Evolutionary conservation across 2,888 invertebrate genomes (phyloP).

Genomic region (Oscheius myriophilus): DNA sequence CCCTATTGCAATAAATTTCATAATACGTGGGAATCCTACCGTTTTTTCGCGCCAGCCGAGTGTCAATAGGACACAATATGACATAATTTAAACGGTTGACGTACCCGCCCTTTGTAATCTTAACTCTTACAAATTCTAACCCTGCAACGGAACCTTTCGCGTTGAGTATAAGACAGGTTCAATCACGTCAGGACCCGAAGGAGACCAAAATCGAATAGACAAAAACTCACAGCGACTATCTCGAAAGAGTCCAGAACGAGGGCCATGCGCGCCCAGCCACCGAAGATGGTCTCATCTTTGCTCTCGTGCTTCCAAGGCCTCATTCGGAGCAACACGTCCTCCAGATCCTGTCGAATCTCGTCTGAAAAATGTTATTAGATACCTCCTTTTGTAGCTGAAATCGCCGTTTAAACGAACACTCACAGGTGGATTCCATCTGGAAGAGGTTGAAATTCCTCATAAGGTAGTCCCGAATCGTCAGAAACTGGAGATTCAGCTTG

Average conservation of each 20-base stretch:
- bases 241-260: slow-evolving; percentile 90
- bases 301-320: slow-evolving; percentile 83
- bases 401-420: slow-evolving; percentile 72
- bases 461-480: slow-evolving; percentile 96
- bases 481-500: slow-evolving; percentile 95
- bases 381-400: too few species aligned
- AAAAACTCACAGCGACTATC: slow-evolving; percentile 81
- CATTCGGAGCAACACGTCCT: slow-evolving; percentile 92
- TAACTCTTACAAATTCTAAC: too few species aligned
- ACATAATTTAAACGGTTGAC: too few species aligned
- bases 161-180: too few species aligned
- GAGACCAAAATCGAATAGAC: too few species aligned
- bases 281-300: slow-evolving; percentile 79
- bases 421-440: slow-evolving; percentile 94
- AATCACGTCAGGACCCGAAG: too few species aligned
- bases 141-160: background rate
- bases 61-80: too few species aligned
- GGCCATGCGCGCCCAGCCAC: slow-evolving; percentile 99
- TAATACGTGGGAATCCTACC: too few species aligned
- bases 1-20: too few species aligned
- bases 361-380: slow-evolving; percentile 95
- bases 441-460: slow-evolving; percentile 96
- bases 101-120: too few species aligned
- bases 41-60: too few species aligned
- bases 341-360: slow-evolving; percentile 97